Evolutionary conservation across 92 coral and sea anemone species (phyloP).

Genomic region (Montipora capitata): DNA sequence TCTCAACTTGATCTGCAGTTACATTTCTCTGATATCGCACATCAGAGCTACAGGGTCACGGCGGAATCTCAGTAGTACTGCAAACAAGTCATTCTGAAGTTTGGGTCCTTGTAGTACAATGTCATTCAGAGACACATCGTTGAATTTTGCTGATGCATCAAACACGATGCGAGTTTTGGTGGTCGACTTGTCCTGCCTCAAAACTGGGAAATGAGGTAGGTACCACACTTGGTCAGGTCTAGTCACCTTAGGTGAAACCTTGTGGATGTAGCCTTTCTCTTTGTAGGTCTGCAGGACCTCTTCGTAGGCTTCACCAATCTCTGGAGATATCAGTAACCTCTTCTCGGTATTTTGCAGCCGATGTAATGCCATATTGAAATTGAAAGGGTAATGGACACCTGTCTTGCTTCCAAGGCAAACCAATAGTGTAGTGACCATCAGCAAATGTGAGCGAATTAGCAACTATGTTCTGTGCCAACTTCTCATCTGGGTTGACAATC

Average conservation of each 20-base stretch:
- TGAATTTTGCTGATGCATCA: too few species aligned
- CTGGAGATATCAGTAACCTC: constrained; percentile 39
- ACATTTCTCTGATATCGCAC: constrained; percentile 65
- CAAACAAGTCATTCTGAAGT: too few species aligned
- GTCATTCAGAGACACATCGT: too few species aligned
- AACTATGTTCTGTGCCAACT: background rate
- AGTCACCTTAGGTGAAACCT: too few species aligned
- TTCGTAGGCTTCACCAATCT: constrained; percentile 35
- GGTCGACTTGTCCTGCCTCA: too few species aligned
- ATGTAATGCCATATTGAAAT: constrained; percentile 30
- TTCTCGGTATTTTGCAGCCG: constrained; percentile 71
- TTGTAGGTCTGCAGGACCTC: background rate
- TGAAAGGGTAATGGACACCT: background rate
- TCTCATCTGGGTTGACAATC: constrained; percentile 48
- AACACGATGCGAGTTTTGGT: too few species aligned
- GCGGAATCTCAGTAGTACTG: too few species aligned
- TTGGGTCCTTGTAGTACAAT: too few species aligned
- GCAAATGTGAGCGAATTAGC: constrained; percentile 46
- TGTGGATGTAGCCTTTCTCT: too few species aligned
- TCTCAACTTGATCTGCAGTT: constrained; percentile 66
- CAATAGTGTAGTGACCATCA: constrained; percentile 50
- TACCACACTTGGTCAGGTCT: too few species aligned
- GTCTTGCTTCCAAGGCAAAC: constrained; percentile 52
- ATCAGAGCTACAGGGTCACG: constrained; percentile 16
- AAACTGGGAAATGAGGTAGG: too few species aligned